Evolutionary conservation across 2,888 invertebrate genomes (phyloP), one percentile per base, ranked within the genome.

Genomic region (Drosophila kuntzei): DNA sequence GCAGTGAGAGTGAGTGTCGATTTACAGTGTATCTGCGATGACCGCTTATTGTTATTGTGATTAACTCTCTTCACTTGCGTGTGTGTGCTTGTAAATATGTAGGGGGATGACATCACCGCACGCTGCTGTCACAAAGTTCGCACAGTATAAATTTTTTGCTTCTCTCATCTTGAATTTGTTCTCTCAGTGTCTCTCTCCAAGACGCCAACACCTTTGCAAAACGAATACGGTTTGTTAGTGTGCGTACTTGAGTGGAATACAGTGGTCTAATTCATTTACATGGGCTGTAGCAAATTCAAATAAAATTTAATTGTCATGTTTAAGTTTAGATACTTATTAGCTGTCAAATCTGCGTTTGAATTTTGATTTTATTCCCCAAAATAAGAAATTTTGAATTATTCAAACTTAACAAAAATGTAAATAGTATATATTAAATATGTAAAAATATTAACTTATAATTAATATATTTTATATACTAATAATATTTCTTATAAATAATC

Each of bases 21-120:
- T 62, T 69, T 65, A 71, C 65, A 67, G 68, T 79, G 68, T 72
- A 79, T 83, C 50, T 66, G 70, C 68, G 61, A 49, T 64, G 76
- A 87, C 82, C 64, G 68, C 60, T 67, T 76, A 60, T 79, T 67
- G 66, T 67, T 76, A 60, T 79, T 67, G 66, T 81, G 86, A 83
- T 83, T 87, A 85, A 76, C 75, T 65, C 51, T 22, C 63, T 50
- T 63, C 16, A 32, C 25, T 51, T 55, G 62, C 63, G 49, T 59
- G 64, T 59, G 39, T 59, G 70, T 68, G 60, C 71, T 60, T 53
- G 46, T 79, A 64, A 66, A 47, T 71, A 61, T 73, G 70, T 73
- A 59, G 69, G 73, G 71, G 81, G 84, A 88, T 88, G 85, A 85
- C 85, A 85, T 85, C 85, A 88, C 89, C 89, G 70, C 50, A 62